These are phyloP conservation scores for Caretta caretta DNA, from an alignment of 2,113 vertebrate species.

Conservation along the genomic window DNA sequence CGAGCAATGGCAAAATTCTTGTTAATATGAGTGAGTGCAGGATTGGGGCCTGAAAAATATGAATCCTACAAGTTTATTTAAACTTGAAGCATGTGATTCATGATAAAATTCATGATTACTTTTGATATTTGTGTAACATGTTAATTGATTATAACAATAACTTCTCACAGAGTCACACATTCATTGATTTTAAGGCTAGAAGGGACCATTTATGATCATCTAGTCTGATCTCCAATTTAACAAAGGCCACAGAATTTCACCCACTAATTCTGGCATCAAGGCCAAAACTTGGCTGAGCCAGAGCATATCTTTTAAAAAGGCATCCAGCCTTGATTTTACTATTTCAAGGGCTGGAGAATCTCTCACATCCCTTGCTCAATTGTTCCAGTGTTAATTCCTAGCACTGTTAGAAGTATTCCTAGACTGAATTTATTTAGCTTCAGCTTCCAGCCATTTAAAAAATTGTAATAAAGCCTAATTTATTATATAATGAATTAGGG, in stretches of 20 bases:
- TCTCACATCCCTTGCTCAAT: not conserved
- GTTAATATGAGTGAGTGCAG: not conserved
- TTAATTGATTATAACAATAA: not conserved
- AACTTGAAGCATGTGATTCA: not conserved
- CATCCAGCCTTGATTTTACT: not conserved
- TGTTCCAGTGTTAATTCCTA: not conserved
- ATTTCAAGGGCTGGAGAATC: not conserved
- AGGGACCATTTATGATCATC: not conserved
- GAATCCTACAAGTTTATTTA: not conserved
- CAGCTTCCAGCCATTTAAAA: not conserved
- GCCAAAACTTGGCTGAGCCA: not conserved
- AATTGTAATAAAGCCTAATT: not conserved
- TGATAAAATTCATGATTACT: not conserved
- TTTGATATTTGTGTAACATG: not conserved
- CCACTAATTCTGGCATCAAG: not conserved
- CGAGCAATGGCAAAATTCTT: not conserved
- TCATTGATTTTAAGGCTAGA: not conserved
- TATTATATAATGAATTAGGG: not conserved
- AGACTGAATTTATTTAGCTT: not conserved
- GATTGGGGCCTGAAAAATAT: not conserved
- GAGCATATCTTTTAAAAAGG: not conserved
- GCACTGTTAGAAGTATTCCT: not conserved
- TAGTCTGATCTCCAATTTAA: not conserved
- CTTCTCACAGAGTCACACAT: not conserved
- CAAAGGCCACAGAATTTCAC: not conserved